Base-by-base conservation (phyloP, 2,113 vertebrate genomes). In the Pampusana beccarii region DNA sequence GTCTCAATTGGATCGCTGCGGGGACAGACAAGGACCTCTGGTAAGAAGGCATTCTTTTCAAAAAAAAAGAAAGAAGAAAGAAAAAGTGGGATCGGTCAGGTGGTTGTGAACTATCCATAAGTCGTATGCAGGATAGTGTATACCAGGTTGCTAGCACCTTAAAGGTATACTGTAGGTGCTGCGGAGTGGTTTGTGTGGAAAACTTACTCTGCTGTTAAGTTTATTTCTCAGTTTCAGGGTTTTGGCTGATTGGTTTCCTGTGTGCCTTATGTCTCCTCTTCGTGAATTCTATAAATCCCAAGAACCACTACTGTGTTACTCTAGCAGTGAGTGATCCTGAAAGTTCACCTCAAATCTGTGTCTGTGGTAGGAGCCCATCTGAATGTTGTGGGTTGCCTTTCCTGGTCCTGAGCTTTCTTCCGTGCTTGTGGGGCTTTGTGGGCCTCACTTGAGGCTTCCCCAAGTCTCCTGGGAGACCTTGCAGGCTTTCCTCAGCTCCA, bases 261-360 rank as follows among this genome's bases (percentile, higher is more conserved):
- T 2, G 16, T 46, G 40, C 23, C 0, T 4, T 16, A 0, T 1
- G 3, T 24, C 11, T 38, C 10, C 17, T 60, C 8, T 25, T n/a
- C 0, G 4, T 8, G 46, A 46, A 1, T 17, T 71, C 5, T 14
- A 1, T 0, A 34, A 51, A 44, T 25, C 4, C 29, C 3, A 16
- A n/a, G 20, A 53, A 3, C 6, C 5, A 5, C 6, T 6, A 5
- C 29, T 7, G 15, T 5, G 40, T 19, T 13, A 14, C 11, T 9
- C 14, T 16, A 29, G 3, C 56, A 5, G 3, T 1, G 38, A 13
- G 0, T 8, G 8, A 11, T 6, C 33, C 61, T 5, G 20, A 9
- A 13, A 29, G 51, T 4, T 2, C 2, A 6, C 16, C 17, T 28
- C 31, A 1, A 0, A 3, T 4, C 48, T 10, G 26, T 16, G 44